Base-by-base conservation (phyloP, 2,797 vertebrate genomes). In the Centroberyx gerrardi region DNA sequence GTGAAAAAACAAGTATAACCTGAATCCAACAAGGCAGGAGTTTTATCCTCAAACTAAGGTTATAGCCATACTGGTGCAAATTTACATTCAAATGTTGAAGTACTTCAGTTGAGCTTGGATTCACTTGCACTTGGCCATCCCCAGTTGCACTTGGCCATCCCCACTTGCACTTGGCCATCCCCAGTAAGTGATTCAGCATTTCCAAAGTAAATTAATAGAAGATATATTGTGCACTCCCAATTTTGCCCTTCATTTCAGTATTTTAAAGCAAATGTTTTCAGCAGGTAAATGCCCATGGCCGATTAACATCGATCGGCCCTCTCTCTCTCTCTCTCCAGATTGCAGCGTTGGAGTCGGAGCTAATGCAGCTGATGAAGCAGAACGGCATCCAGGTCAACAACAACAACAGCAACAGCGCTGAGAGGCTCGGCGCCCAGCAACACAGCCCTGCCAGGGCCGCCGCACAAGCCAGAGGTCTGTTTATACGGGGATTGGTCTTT, bases 301-400 rank as follows among this genome's bases (percentile, higher is more conserved):
- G 63, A 83, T 78, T 80, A 77, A 76, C 76, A 82, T 62, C 0
- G 60, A 80, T 63, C 0, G 2, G 7, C 76, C 73, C 52, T 22
- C 22, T 22, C 22, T 22, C 62, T 74, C n/a, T 82, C 65, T 48
- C 59, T 72, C 68, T 5, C 55, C 90, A 99, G 98, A 98, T 99
- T 78, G 93, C 95, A 87, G 92, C 96, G 51, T 91, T 99, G 84
- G 98, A 99, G 93, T 94, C 96, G 0, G 98, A 99, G 88, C 94
- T 99, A 72, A 96, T 97, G 95, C 96, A 96, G 86, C 94, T 99
- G 76, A 96, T 99, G 94, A 99, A 98, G 88, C 97, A 98, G 91
- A 98, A 97, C 0, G 97, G 97, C 65, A 96, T 96, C 88, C 98
- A 99, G 85, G 96, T 98, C 68, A 99, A 99, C 92, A 99, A 99